Evolutionary conservation across 2,888 invertebrate species (phyloP), one percentile per base, ranked within the genome.

Genomic region (Drosophila testacea): DNA sequence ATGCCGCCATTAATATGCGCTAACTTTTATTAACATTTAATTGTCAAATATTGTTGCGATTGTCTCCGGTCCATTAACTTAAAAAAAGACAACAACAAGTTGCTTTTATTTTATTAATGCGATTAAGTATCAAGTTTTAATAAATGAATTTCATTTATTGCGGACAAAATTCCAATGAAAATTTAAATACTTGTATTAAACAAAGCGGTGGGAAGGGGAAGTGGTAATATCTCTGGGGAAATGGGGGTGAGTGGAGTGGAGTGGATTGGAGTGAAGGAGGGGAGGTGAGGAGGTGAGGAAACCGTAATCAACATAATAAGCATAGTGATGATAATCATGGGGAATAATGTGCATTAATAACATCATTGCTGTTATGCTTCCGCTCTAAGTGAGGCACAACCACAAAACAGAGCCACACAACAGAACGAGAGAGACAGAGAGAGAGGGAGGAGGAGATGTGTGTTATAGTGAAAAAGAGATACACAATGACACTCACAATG

Each of bases 261-360:
- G 7, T 32, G n/a, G n/a, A n/a, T n/a, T 6, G 4, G 30, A 30
- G 30, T 5, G 30, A 30, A 30, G 30, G 30, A 0, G 10, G 36
- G 5, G 10, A 6, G 7, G 3, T 5, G 6, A 32, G 16, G n/a
- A 1, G 27, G 34, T 9, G 34, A 47, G 68, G 48, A 39, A 56
- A 69, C 46, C 69, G 74, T 75, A 75, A 75, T 75, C 75, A 67
- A 44, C 56, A 57, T 61, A 69, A 69, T 52, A 60, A 68, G 69
- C 61, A 60, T 10, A 30, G 41, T 48, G 67, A 82, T 82, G 57
- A 69, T 73, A 73, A 79, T 79, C 79, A 57, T 52, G 54, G 44
- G 54, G 70, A 51, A 68, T 66, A 79, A 77, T 82, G 77, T 74
- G 68, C 62, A 79, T 68, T 73, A 82, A 79, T 77, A 74, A 51